phyloP scores from a whole-genome alignment of 2,797 vertebrate genomes.

The Acipenser ruthenus region DNA sequence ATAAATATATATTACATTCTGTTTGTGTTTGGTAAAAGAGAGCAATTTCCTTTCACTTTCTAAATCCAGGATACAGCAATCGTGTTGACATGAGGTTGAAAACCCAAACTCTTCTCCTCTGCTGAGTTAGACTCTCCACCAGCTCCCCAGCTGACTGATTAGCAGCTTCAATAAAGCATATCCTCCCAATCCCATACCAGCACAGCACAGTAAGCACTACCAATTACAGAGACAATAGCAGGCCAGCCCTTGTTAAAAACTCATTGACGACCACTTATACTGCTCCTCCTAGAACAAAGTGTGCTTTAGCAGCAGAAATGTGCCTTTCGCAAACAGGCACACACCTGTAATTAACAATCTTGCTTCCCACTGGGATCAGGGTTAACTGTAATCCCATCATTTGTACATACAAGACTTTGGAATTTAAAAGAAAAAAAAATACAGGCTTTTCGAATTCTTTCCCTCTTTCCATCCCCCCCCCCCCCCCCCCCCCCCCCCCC shows the following conservation, averaged over 20 bases:
- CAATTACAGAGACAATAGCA: constrained; percentile 25
- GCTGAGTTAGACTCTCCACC: constrained; percentile 12
- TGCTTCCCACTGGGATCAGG: constrained; percentile 29
- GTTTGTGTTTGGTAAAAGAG: no score
- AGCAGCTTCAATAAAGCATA: constrained; percentile 21
- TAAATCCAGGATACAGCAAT: no score
- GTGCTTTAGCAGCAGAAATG: constrained; percentile 52
- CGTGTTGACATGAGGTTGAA: background rate
- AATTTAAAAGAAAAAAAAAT: constrained; percentile 32
- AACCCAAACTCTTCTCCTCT: constrained; percentile 14
- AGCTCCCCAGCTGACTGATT: constrained; percentile 17
- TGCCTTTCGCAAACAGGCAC: constrained; percentile 47
- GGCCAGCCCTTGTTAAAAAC: constrained; percentile 33
- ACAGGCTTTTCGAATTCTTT: no score
- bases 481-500: no score
- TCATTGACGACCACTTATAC: constrained; percentile 19
- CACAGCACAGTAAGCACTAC: constrained; percentile 10
- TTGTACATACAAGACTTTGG: constrained; percentile 44
- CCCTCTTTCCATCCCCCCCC: no score
- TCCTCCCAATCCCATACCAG: constrained; percentile 1
- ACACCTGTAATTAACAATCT: constrained; percentile 57
- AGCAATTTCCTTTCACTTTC: no score
- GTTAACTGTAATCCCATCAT: constrained; percentile 36
- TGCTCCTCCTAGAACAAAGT: constrained; percentile 18
- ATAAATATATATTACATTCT: no score